phyloP scores from a whole-genome alignment of 1,140 invertebrate genomes.

The Melipona quadrifasciata region DNA sequence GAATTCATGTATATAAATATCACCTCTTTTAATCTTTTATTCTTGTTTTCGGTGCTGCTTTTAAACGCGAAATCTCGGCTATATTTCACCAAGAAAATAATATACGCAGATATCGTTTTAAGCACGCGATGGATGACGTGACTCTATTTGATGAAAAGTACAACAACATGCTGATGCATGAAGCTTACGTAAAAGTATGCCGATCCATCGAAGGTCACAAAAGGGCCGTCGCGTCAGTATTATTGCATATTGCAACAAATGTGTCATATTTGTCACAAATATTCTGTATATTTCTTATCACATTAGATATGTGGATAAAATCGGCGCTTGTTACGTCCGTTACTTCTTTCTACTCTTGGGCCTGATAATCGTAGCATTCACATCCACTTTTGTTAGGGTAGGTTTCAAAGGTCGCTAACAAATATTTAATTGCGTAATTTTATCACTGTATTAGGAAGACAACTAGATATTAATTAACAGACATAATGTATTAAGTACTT shows the following conservation, averaged over 20 bases:
- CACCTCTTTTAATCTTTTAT: neutral
- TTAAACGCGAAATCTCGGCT: neutral
- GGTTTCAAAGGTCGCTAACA: neutral
- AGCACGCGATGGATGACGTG: neutral
- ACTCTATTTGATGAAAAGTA: neutral
- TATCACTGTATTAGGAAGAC: neutral
- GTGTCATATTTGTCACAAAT: neutral
- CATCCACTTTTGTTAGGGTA: neutral
- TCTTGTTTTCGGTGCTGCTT: neutral
- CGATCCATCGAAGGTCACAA: conserved; percentile 6
- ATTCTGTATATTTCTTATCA: neutral
- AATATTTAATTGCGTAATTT: neutral
- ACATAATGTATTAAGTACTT: too few species aligned
- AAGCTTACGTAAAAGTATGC: neutral
- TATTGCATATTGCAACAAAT: neutral
- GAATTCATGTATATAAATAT: neutral
- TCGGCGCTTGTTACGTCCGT: neutral
- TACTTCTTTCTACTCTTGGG: neutral
- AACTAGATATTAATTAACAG: neutral
- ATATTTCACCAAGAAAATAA: neutral
- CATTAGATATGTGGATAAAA: neutral
- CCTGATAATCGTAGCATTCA: neutral
- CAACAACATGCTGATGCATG: too few species aligned
- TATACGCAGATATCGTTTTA: neutral
- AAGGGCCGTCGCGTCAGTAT: conserved; percentile 8